A percentile compares a stretch with the other conserved stretches of the same genome.
Evolutionary conservation across 1,140 invertebrate genomes (phyloP).

Genomic region (Leguminivora glycinivorella): DNA sequence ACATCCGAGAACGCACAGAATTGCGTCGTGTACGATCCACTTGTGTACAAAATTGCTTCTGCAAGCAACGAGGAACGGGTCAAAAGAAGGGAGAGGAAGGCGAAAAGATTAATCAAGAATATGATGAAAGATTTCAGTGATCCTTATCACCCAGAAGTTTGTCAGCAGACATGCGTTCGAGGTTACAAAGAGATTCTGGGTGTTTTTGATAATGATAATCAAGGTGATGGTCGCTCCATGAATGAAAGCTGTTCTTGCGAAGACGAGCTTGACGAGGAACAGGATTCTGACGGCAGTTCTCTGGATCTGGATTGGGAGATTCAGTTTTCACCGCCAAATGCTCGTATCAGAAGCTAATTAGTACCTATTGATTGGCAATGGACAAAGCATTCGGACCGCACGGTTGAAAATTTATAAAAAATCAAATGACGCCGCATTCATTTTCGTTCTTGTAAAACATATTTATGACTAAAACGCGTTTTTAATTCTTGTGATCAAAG

Average conservation of each 20-base stretch:
- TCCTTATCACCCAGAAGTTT: slow-evolving; percentile 48
- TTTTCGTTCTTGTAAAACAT: too few species aligned
- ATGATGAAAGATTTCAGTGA: slow-evolving; percentile 43
- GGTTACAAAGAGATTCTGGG: slow-evolving; percentile 51
- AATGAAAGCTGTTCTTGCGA: slow-evolving; percentile 40
- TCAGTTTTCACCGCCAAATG: slow-evolving; percentile 58
- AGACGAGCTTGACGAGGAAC: not conserved
- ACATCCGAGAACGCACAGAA: slow-evolving; percentile 32
- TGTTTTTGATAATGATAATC: slow-evolving; percentile 30
- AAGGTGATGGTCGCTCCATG: not conserved
- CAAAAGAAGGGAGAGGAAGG: slow-evolving; percentile 42
- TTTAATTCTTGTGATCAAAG: too few species aligned
- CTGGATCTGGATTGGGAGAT: slow-evolving; percentile 67
- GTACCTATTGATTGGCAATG: not conserved
- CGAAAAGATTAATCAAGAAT: slow-evolving; percentile 40
- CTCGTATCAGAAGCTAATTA: not conserved
- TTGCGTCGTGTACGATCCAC: slow-evolving; percentile 42
- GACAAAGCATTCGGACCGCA: too few species aligned
- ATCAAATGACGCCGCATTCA: too few species aligned
- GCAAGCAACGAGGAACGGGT: slow-evolving; percentile 49
- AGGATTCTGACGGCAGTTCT: slow-evolving; percentile 50
- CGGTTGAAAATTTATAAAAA: too few species aligned
- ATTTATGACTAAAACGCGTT: too few species aligned
- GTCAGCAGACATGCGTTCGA: slow-evolving; percentile 50
- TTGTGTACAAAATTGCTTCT: slow-evolving; percentile 58